phyloP scores from a whole-genome alignment of 2,113 vertebrate genomes.

The Dinomys branickii region DNA sequence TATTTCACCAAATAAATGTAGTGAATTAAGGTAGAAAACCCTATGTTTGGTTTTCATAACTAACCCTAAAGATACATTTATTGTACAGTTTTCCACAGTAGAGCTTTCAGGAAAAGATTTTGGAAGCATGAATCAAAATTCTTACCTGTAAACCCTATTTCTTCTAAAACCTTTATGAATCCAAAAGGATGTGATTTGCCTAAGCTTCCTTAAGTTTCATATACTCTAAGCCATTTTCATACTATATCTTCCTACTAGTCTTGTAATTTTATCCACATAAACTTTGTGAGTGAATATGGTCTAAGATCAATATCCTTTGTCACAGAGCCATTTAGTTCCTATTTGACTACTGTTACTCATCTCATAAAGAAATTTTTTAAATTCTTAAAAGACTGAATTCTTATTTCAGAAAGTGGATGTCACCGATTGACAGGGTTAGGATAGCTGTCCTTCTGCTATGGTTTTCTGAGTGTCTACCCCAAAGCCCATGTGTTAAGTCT shows the following conservation, averaged over 20 bases:
- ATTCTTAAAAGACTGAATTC: neutral
- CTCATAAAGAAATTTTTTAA: neutral
- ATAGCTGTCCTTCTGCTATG: neutral
- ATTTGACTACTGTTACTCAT: neutral
- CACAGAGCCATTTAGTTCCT: neutral
- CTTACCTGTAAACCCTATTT: neutral
- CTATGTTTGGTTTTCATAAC: neutral
- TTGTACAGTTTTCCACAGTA: neutral
- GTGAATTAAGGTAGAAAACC: neutral
- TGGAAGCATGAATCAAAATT: neutral
- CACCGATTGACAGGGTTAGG: neutral
- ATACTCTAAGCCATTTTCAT: neutral
- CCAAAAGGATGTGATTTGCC: neutral
- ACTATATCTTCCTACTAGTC: neutral
- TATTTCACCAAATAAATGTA: neutral
- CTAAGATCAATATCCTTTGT: neutral
- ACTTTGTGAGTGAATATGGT: neutral
- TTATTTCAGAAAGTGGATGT: neutral
- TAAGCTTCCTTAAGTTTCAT: neutral
- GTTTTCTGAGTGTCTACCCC: neutral
- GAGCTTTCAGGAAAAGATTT: constrained; percentile 11
- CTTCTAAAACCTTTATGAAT: neutral
- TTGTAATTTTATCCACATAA: neutral
- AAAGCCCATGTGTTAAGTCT: neutral
- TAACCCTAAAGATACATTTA: neutral